Base-by-base conservation (phyloP, 2,797 vertebrate species). In the Echiichthys vipera region DNA sequence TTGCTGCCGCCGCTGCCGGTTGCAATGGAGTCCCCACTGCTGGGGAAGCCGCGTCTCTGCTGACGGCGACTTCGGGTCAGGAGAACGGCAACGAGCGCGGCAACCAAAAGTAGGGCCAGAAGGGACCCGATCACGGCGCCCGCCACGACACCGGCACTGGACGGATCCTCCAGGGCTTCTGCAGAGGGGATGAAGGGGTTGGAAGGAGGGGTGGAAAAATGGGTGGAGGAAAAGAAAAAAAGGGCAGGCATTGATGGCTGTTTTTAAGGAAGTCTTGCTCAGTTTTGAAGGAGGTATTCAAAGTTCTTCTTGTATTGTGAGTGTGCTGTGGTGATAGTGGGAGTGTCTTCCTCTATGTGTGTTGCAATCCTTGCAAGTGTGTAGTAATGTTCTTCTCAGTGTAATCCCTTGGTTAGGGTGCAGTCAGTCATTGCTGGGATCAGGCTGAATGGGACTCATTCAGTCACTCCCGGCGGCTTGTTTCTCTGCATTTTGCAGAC, bases 51-150 rank as follows among this genome's bases (percentile, higher is more conserved):
- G 0, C 89, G 93, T 29, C 86, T 88, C 55, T 76, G 87, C 32
- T 88, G 87, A 3, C 92, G 94, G 20, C 94, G 95, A 59, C 86
- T 81, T 56, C 92, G 93, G 59, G 89, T 90, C 86, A 96, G 88
- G 87, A 95, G 91, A 34, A 95, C 92, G 6, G 83, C 83, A n/a
- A 95, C 39, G 71, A 97, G 93, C 12, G 94, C 86, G n/a, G 85
- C 81, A 9, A 96, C 93, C 91, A 95, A 84, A 4, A 96, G 88
- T 66, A 97, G 87, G 25, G 94, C 95, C 88, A 97, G 91, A 11
- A 95, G 90, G 76, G 95, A 95, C 85, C 95, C 95, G 56, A 96
- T 94, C 24, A 96, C 93, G 70, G 95, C 95, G 80, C 95, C 95
- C 7, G 94, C 96, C 91, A 96, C 90, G 2, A 95, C 90, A 39